Evolutionary conservation across 2,888 invertebrate species (phyloP), one percentile per base, ranked within the genome.

Genomic region (Acleris literana): DNA sequence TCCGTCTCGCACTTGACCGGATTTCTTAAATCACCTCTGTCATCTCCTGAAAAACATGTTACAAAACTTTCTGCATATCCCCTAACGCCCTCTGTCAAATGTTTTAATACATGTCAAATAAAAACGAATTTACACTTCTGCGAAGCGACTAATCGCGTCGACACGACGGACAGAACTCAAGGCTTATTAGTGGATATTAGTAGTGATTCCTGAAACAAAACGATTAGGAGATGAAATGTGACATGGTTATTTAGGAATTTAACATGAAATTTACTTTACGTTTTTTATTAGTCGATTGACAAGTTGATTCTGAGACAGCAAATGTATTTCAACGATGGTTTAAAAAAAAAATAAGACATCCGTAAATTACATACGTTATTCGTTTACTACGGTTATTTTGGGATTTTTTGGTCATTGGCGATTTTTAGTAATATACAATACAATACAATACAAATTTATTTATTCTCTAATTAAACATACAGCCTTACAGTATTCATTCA

Each of bases 201-300:
- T 29, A 52, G 25, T 52, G n/a, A 43, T 20, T 43, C 59, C 60
- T 48, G 64, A 59, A 64, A 60, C 64, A 43, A 43, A 49, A 49
- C 18, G 64, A 64, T 64, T 64, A 64, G 59, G 49, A 60, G 59
- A 60, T 60, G 59, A 60, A 64, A 64, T 43, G 49, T 60, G 64
- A 60, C 59, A 29, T 22, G 59, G 39, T 39, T 39, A 13, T 33
- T 54, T 64, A 6, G n/a, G 39, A 57, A 20, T 39, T 55, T 53
- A 39, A 55, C 54, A 39, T 55, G 20, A 43, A 55, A 20, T 54
- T 54, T 53, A 4, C 5, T 54, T 46, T n/a, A 7, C 2, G n/a
- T 33, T 53, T 53, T 33, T n/a, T 53, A 29, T 39, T 29, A 44
- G 44, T n/a, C 2, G n/a, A 46, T 17, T n/a, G 46, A 17, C 17